Evolutionary conservation across 2,888 invertebrate genomes (phyloP), one percentile per base, ranked within the genome.

Genomic region (Linnaemya vulpina): DNA sequence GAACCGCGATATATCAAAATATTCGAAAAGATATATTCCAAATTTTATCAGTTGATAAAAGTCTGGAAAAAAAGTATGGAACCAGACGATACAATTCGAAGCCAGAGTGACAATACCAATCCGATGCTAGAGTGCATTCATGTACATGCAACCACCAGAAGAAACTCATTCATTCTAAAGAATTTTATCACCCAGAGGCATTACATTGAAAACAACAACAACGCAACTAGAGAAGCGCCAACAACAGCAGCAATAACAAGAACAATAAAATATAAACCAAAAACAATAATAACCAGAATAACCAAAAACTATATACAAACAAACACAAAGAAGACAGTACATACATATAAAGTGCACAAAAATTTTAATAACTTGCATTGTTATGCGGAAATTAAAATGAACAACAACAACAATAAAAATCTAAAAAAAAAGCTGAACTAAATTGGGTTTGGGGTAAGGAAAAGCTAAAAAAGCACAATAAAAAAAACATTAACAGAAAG

Each of bases 311-410:
- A 38, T 58, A 70, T 25, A 30, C 22, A 35, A n/a, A 30, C 7
- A 40, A 71, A 15, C 40, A 55, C 46, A 73, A 53, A 67, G 30
- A 68, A 76, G 65, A 65, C 40, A 73, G 30, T 5, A 2, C 2
- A 5, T 30, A 30, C 30, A 30, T 62, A 81, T 78, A 83, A 82
- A 84, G 65, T 79, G 75, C 78, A 84, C 74, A 86, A 82, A 86
- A 84, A 83, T 86, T 86, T 86, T 86, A 83, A 84, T 86, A 84
- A 83, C 80, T 83, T 83, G 76, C 79, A 86, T 84, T 86, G 84
- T 86, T 86, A 84, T 82, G 86, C 81, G 81, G 82, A 74, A 86
- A 84, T 82, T 82, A 77, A 84, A 84, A 81, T 74, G 73, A 63
- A 68, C 73, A 71, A 62, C 65, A 77, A 75, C 11, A 76, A 70